Percentiles rank a stretch among this genome's conserved stretches.
Evolutionary conservation across 2,113 vertebrate genomes (phyloP).

Genomic region (Myanophis thanlyinensis): DNA sequence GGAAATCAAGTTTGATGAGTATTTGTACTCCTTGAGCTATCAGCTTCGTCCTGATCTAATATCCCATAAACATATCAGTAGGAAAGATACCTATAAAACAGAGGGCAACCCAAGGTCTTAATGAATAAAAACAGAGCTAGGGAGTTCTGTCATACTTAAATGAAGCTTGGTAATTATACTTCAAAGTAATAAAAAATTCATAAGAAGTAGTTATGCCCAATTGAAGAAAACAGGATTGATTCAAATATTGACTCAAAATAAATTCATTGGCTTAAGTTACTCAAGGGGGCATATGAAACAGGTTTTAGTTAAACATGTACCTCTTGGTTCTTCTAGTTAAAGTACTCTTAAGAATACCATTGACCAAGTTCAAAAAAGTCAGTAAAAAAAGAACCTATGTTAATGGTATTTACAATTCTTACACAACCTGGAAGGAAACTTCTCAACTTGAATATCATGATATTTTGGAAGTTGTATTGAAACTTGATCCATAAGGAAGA

Average conservation of each 20-base stretch:
- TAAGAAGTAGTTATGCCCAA: neutral
- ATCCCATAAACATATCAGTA: neutral
- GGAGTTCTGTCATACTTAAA: neutral
- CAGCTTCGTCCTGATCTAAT: neutral
- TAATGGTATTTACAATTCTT: neutral
- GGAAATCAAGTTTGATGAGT: neutral
- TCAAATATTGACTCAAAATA: neutral
- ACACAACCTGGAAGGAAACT: neutral
- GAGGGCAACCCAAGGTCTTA: neutral
- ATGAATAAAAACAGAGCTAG: neutral
- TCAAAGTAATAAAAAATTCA: neutral
- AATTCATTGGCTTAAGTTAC: neutral
- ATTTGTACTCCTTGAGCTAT: neutral
- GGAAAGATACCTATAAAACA: neutral
- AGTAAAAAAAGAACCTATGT: neutral
- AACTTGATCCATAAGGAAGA: neutral
- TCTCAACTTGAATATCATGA: neutral
- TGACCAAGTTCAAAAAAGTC: neutral
- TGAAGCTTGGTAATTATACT: fast-evolving
- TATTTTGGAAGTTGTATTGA: neutral
- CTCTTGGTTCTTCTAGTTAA: neutral
- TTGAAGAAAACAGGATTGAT: neutral
- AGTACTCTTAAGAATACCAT: neutral
- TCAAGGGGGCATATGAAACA: neutral
- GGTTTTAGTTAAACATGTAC: neutral